phyloP scores from a whole-genome alignment of 1,140 invertebrate species.

The Drusus annulatus region DNA sequence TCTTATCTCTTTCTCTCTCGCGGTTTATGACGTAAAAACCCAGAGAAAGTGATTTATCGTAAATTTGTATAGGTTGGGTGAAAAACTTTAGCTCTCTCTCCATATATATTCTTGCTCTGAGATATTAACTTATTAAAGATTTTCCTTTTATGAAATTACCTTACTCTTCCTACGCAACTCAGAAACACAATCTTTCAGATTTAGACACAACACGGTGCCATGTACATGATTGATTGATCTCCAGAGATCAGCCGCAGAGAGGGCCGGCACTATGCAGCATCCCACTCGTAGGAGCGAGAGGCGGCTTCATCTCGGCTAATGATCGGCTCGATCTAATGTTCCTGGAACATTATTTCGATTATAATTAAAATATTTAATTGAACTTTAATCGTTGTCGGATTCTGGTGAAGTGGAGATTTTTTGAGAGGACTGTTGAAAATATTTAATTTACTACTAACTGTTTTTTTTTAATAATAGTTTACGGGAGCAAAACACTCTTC shows the following conservation, averaged over 20 bases:
- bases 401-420: background rate
- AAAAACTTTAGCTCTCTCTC: no score
- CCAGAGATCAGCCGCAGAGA: conserved; percentile 11
- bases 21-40: no score
- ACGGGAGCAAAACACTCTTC: no score
- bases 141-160: background rate
- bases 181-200: conserved; percentile 35
- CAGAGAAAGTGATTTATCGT: no score
- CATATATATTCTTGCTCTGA: no score
- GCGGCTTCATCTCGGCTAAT: background rate
- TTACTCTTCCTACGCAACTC: background rate
- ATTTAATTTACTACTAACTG: no score
- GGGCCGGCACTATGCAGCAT: conserved; percentile 5
- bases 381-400: conserved; percentile 35
- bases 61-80: no score
- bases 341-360: conserved; percentile 33
- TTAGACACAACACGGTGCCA: conserved; percentile 37
- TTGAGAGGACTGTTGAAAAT: background rate
- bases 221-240: conserved; percentile 32
- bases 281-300: background rate
- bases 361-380: conserved; percentile 43
- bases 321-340: conserved; percentile 35
- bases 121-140: background rate
- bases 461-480: no score
- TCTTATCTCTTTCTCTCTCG: no score